Conservation (phyloP, 2,797 vertebrate species). For the Helarctos malayanus region DNA sequence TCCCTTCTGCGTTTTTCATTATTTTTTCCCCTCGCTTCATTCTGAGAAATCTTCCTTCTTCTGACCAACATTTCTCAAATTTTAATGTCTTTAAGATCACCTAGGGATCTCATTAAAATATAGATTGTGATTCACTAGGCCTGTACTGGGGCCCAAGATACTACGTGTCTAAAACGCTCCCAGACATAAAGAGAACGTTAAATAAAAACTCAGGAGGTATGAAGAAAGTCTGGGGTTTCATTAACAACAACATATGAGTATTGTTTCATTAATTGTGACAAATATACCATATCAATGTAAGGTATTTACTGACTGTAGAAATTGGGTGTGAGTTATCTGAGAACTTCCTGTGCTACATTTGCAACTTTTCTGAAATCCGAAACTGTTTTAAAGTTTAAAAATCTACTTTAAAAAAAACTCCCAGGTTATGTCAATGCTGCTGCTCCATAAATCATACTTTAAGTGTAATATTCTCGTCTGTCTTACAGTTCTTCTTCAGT, state of each 20-base stretch:
- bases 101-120: background rate
- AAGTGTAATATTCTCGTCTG: background rate
- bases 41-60: conserved; percentile 19
- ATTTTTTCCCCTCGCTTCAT: background rate
- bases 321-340: background rate
- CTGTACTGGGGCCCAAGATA: background rate
- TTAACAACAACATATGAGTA: background rate
- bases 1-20: background rate
- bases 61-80: background rate
- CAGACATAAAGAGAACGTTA: background rate
- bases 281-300: background rate
- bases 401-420: background rate
- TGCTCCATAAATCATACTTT: background rate
- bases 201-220: background rate
- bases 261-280: background rate
- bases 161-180: background rate
- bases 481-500: background rate
- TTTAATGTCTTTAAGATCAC: conserved; percentile 25
- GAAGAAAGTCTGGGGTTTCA: background rate
- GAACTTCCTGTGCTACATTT: background rate
- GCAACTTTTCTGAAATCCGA: background rate
- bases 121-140: background rate
- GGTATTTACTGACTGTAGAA: background rate
- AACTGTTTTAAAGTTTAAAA: background rate
- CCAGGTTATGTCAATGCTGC: background rate